These are phyloP conservation scores for Apogon talboti DNA, from an alignment of 2,797 vertebrate genomes.

Conservation along the genomic window DNA sequence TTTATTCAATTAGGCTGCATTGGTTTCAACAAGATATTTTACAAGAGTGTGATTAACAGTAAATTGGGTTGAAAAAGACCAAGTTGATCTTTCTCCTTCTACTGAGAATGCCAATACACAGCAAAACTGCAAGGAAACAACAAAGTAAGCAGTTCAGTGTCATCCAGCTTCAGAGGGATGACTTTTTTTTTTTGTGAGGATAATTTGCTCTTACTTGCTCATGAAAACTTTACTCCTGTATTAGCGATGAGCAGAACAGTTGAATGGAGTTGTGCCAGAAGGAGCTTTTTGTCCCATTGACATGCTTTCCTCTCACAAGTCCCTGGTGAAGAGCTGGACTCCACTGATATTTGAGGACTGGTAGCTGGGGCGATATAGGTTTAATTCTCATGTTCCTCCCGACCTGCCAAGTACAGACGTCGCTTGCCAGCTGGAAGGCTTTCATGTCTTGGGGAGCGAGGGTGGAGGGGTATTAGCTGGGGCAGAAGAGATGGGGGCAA, in stretches of 20 bases:
- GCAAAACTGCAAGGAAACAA: background rate
- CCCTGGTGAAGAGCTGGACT: conserved; percentile 87
- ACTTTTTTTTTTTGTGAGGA: conserved; percentile 16
- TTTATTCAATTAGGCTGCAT: conserved; percentile 11
- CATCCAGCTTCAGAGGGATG: conserved; percentile 21
- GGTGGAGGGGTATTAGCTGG: conserved; percentile 68
- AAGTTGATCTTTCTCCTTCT: background rate
- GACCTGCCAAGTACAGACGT: conserved; percentile 83
- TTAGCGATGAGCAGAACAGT: conserved; percentile 60
- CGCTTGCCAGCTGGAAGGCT: conserved; percentile 89
- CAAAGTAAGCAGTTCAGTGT: background rate
- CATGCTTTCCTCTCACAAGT: conserved; percentile 75
- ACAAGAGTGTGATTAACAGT: background rate
- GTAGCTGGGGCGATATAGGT: conserved; percentile 85
- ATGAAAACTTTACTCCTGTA: conserved; percentile 68
- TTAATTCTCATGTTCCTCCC: conserved; percentile 85
- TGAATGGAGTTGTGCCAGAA: conserved; percentile 77
- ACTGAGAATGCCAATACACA: background rate
- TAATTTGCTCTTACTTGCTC: conserved; percentile 55
- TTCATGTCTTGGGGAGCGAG: conserved; percentile 69
- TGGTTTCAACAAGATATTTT: background rate
- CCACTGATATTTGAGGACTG: conserved; percentile 87
- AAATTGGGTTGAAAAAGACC: background rate
- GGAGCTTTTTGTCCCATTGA: conserved; percentile 79
- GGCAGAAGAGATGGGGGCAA: conserved; percentile 67